Conservation (phyloP, 2,113 vertebrate genomes). For the Lampris incognitus region DNA sequence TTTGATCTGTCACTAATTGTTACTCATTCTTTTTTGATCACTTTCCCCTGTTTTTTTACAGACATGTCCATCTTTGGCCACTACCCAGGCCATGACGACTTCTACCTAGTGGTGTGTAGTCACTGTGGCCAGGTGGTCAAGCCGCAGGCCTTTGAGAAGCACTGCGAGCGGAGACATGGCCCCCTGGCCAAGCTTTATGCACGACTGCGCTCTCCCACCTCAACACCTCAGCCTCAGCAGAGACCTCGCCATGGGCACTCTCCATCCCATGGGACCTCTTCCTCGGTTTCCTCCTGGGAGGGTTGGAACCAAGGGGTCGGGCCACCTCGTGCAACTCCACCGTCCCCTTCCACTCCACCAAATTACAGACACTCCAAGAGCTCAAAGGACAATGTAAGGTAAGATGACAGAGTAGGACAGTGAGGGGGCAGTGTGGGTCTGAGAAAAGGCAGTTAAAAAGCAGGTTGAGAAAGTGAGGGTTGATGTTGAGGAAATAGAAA, state of each 20-base stretch:
- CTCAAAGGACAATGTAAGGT: constrained; percentile 89
- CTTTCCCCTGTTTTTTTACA: constrained; percentile 46
- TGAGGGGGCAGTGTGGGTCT: not conserved
- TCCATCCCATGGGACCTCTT: constrained; percentile 75
- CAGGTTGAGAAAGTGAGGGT: not conserved
- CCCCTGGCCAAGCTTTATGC: constrained; percentile 88
- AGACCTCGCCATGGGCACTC: constrained; percentile 85
- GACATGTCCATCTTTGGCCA: constrained; percentile 97
- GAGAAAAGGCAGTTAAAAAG: not conserved
- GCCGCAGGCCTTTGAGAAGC: constrained; percentile 95
- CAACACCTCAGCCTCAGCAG: constrained; percentile 81
- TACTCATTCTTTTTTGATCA: not conserved
- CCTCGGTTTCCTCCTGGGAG: constrained; percentile 73
- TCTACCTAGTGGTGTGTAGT: constrained; percentile 95
- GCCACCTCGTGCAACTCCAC: constrained; percentile 77
- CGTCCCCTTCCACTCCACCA: constrained; percentile 80
- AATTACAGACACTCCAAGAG: constrained; percentile 84
- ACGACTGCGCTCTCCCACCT: constrained; percentile 80
- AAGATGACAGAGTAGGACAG: constrained; percentile 55
- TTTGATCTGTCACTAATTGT: not conserved
- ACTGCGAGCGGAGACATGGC: constrained; percentile 92
- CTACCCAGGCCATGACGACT: constrained; percentile 93
- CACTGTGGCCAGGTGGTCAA: constrained; percentile 96
- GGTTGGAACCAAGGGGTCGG: constrained; percentile 70
- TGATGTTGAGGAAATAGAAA: not conserved